Evolutionary conservation across 2,888 invertebrate species (phyloP), one percentile per base, ranked within the genome.

Genomic region (Stenolophus ochropezus): DNA sequence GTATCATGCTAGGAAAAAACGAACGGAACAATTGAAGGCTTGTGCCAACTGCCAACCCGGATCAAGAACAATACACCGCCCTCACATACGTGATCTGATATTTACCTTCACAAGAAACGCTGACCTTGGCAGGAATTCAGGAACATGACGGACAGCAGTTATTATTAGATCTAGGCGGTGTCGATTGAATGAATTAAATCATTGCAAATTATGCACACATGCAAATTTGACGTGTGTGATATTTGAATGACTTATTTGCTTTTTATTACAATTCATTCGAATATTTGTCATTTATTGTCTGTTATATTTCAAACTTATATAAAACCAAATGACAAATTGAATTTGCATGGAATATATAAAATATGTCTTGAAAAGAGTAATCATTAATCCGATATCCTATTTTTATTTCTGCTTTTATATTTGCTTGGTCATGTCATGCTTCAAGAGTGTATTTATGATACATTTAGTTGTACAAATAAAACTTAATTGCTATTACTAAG

Each of bases 31-130:
- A 69, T 69, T 69, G 61, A 61, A 27, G 14, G 61, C 61, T n/a
- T 21, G 25, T 14, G 61, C 27, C 21, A 21, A 42, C 33, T 23
- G 18, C 65, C 65, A 69, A 69, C 65, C 65, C 27, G 65, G 65
- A 69, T 69, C 33, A 69, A 69, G 65, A 65, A 69, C 65, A 69
- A 69, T 69, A 61, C 33, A 33, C 65, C 65, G 65, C 65, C 65
- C 65, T 33, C 65, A 6, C 27, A 25, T 56, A 18, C 16, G 23
- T 61, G 16, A 65, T 56, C 56, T 11, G 27, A 69, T 33, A 69
- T 18, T 61, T 69, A 27, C 33, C 65, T 33, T 33, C 18, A 69
- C 11, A 33, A 23, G 51, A 51, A 16, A 51, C 16, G n/a, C 16
- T 27, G 74, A 53, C 74, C 74, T 74, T 74, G 74, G 23, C 11